Conservation (phyloP, 30 jellyfish, hydroid and myxozoan species). For the Cassiopea xamachana region DNA sequence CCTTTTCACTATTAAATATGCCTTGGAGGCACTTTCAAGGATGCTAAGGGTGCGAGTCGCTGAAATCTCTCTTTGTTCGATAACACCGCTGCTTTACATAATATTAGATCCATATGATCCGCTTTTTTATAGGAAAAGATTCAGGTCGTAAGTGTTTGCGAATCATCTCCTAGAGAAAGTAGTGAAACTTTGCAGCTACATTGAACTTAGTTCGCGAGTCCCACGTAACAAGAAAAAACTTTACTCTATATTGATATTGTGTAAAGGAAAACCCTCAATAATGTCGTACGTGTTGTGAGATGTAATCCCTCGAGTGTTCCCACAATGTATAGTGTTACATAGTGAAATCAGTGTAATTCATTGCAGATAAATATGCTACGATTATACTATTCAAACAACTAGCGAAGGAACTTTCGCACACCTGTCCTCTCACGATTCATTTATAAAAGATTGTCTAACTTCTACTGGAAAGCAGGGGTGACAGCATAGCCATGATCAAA, state of each 20-base stretch:
- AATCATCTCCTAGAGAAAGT: no score
- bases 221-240: no score
- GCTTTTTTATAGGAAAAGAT: no score
- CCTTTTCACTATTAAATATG: neutral
- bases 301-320: neutral
- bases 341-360: neutral
- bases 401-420: neutral
- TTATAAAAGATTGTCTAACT: no score
- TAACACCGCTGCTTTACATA: neutral
- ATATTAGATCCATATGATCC: no score
- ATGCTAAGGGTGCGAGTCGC: neutral
- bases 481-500: no score
- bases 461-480: no score
- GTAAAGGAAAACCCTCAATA: slow-evolving; percentile 14
- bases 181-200: neutral
- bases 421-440: no score
- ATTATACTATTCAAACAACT: no score
- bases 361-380: neutral
- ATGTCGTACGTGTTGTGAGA: neutral
- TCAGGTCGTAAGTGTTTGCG: no score
- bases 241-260: neutral
- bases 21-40: slow-evolving; percentile 15
- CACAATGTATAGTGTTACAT: neutral
- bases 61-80: neutral
- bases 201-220: neutral